Conservation (phyloP, 2,888 invertebrate species). For the Ectobius pallidus region DNA sequence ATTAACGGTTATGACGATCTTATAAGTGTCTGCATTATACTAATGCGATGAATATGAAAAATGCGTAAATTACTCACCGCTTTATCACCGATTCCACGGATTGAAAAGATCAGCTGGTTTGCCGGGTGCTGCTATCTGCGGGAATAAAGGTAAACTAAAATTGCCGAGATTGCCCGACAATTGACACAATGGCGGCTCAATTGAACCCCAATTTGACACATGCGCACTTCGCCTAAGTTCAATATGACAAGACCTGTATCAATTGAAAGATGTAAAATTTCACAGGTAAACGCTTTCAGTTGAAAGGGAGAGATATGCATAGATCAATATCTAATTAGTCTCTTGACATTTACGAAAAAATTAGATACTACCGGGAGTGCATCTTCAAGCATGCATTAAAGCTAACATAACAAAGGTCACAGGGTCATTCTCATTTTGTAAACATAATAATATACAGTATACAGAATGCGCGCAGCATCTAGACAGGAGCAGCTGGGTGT, state of each 20-base stretch:
- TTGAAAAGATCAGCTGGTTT: neutral
- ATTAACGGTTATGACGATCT: no score
- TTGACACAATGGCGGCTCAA: constrained; percentile 20
- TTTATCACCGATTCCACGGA: neutral
- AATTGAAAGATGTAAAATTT: no score
- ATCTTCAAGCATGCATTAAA: no score
- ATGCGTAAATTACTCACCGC: neutral
- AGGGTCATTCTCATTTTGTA: neutral
- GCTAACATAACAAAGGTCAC: neutral
- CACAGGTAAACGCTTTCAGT: no score
- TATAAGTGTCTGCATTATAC: no score
- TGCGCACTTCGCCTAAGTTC: no score
- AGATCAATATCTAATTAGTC: no score
- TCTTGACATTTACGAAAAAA: no score
- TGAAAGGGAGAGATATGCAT: no score
- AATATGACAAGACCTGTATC: no score
- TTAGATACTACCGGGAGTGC: no score
- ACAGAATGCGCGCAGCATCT: constrained; percentile 22
- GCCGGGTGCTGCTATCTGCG: neutral
- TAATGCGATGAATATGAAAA: no score
- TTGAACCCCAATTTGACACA: constrained; percentile 5
- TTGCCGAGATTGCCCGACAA: neutral
- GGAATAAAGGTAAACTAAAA: neutral
- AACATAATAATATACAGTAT: neutral
- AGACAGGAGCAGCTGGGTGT: constrained; percentile 24